Evolutionary conservation across 2,113 vertebrate species (phyloP).

Genomic region (Zapornia atra): DNA sequence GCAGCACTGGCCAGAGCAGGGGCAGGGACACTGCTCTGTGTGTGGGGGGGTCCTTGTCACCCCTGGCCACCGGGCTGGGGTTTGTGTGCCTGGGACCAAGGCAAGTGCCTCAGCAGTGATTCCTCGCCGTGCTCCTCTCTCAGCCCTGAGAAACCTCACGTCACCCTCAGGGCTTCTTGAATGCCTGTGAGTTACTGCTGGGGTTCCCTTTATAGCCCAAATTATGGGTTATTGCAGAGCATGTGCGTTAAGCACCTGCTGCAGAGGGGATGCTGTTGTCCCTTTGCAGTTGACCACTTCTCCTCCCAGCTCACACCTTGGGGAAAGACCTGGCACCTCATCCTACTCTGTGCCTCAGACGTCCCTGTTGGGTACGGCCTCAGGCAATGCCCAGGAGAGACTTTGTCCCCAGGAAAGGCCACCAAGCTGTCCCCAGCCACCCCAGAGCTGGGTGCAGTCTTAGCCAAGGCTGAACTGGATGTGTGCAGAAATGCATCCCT

Average conservation of each 20-base stretch:
- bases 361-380: neutral
- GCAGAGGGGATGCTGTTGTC: neutral
- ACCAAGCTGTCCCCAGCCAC: rapidly evolving
- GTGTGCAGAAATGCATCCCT: neutral
- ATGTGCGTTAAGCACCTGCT: neutral
- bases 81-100: neutral
- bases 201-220: neutral
- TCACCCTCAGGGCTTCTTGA: neutral
- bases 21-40: neutral
- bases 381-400: neutral
- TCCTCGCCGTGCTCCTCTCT: neutral
- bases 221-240: neutral
- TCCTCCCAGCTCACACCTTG: neutral
- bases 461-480: neutral
- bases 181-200: neutral
- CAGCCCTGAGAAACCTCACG: neutral
- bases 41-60: neutral
- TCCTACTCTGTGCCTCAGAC: neutral
- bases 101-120: rapidly evolving
- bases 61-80: rapidly evolving
- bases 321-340: neutral
- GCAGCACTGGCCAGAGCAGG: neutral
- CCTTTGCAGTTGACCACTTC: neutral
- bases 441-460: neutral
- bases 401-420: neutral